Evolutionary conservation across 1,140 invertebrate genomes (phyloP), one percentile per base, ranked within the genome.

Genomic region (Lordiphosa collinella): DNA sequence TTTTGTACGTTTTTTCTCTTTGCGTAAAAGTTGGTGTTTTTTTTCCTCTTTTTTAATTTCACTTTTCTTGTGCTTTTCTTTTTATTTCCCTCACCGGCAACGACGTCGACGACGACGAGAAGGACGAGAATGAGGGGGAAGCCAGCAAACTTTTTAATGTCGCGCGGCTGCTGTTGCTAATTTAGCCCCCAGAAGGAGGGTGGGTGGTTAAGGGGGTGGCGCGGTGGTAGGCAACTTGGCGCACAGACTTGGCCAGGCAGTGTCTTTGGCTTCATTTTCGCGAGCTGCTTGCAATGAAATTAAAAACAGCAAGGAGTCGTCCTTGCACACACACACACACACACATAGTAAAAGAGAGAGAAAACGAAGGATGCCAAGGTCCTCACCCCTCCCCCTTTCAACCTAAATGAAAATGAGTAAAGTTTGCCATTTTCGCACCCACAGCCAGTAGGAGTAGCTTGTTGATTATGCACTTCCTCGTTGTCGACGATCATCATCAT

Each of bases 271-370:
- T 84, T 84, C 76, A 82, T 82, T 82, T 82, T 69, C 71, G 58
- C 71, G 49, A 50, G 54, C 47, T 54, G 16, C 55, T 70, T 86
- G 76, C 76, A 82, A 86, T 86, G 76, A 86, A 86, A 86, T 86
- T 86, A 86, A 86, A 86, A 86, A 82, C 76, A 82, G 78, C 78
- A 78, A 82, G 79, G 54, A 84, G 79, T 84, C 76, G 61, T 53
- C 50, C 60, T 66, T 69, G 63, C 68, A 67, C 49, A 60, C 56
- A 58, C 67, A 62, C 58, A 62, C 66, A 59, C 60, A 62, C 55
- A 64, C 35, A 70, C 22, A 74, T 12, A 52, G 5, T 40, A 12
- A 62, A 12, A 46, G 6, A 37, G 8, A 54, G 22, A 13, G 25
- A 11, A 13, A 41, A n/a, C 35, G 50, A 34, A 35, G 41, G 11